Evolutionary conservation across 2,113 vertebrate species (phyloP), one percentile per base, ranked within the genome.

Genomic region (Burhinus bistriatus): DNA sequence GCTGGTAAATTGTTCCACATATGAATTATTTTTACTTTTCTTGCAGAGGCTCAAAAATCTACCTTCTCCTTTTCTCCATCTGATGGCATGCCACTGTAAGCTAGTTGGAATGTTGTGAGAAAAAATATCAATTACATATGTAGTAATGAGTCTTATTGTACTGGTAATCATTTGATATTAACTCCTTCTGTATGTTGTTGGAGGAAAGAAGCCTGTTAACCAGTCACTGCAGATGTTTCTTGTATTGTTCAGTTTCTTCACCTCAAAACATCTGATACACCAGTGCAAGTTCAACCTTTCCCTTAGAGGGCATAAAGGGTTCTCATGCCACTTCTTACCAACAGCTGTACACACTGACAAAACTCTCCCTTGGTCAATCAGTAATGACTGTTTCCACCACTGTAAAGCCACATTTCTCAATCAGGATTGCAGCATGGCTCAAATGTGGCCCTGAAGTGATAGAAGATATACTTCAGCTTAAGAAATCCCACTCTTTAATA

Each of bases 331-430:
- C 44, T 26, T 85, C 69, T 64, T 54, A 59, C 72, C 80, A 95
- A 51, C 15, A 64, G 81, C 72, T 70, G 6, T 42, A 64, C 2
- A 4, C 1, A 30, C 54, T 85, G 91, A 85, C 73, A 91, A 69
- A 87, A 72, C 58, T 62, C 61, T 25, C 58, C 70, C 70, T 85
- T 88, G 61, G 84, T 78, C 91, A 87, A 72, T 66, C 75, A 55
- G 27, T 66, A 93, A 95, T 77, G 62, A 87, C 84, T 69, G 49
- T 20, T 95, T 91, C 61, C 84, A 87, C 13, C 88, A 85, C 36
- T 55, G 15, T 16, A 83, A 83, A 95, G 40, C 93, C 84, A 61
- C 65, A 72, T 72, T 93, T 95, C 87, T 90, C 84, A 93, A 83
- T 9, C 0, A 1, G 40, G 54, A 90, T 34, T 90, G 57, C 83